Evolutionary conservation across 2,888 invertebrate species (phyloP), one percentile per base, ranked within the genome.

Genomic region (Lepidochitona cinerea): DNA sequence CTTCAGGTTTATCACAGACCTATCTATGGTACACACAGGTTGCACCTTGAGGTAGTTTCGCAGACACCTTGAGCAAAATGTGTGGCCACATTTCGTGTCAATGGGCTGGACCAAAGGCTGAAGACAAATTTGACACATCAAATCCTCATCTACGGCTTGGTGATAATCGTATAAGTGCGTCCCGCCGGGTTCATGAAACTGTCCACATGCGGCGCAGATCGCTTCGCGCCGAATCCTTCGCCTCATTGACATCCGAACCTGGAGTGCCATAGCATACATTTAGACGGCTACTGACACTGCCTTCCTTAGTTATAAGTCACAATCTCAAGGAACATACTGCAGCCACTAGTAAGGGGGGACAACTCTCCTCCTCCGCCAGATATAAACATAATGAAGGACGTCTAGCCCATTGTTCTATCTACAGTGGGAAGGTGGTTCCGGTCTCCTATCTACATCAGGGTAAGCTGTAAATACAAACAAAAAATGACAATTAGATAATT

Each of bases 81-180:
- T 90, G 76, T 90, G 89, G 33, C 89, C 89, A 76, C 90, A 90
- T 76, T 83, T 84, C 0, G 90, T 89, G 85, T 92, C 91, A 68
- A 91, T 79, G 2, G 92, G 91, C 68, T 88, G 88, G 71, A 92
- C 91, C 74, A 92, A 84, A 0, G 92, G 92, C 84, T 91, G 91
- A 32, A 91, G 87, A 81, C 92, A 92, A 73, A 92, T 90, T 80
- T 91, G 90, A 77, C 91, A 91, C 79, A 88, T 89, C 59, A 91
- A 84, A 72, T 91, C 91, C 81, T 91, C 91, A 78, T 91, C 91
- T 41, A 91, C 91, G 65, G 91, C 87, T 72, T 88, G 88, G 74
- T 87, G 86, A 81, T 91, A 91, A 84, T 91, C 91, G 77, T 91
- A 91, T 67, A 91, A 83, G 80, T 91, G 91, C 29, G 90, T 86